Conservation (phyloP, 2,888 invertebrate genomes). For the Proisotoma minuta region DNA sequence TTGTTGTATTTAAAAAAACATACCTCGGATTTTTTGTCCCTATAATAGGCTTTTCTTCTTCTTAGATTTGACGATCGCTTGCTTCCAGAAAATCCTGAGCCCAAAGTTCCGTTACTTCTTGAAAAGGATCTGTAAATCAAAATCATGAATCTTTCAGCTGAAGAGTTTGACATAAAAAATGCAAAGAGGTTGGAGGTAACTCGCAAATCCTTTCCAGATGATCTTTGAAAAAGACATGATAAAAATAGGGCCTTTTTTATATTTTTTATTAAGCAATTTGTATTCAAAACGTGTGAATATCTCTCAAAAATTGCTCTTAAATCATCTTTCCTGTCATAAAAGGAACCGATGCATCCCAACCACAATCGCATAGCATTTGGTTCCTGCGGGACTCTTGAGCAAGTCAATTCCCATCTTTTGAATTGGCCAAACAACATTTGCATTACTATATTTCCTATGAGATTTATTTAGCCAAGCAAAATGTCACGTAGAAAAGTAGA, state of each 20-base stretch:
- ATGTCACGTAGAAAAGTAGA: too few relatives aligned
- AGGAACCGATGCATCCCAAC: not conserved
- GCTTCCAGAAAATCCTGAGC: conserved; percentile 16
- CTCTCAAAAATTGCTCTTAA: not conserved
- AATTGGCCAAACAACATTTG: not conserved
- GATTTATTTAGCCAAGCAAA: not conserved
- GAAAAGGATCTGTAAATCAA: conserved; percentile 10
- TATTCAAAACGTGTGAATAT: not conserved
- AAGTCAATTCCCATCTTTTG: not conserved
- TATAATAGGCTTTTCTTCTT: conserved; percentile 45
- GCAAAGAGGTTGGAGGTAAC: not conserved
- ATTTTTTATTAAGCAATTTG: not conserved
- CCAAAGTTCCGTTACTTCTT: conserved; percentile 7
- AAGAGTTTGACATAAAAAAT: too few relatives aligned
- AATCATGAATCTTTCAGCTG: too few relatives aligned
- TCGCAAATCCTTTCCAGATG: not conserved
- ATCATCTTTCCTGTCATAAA: not conserved
- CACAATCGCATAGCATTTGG: too few relatives aligned
- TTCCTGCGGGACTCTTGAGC: too few relatives aligned
- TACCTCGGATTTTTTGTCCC: conserved; percentile 39
- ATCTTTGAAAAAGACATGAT: not conserved
- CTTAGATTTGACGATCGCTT: conserved; percentile 45
- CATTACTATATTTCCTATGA: not conserved
- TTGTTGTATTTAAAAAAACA: too few relatives aligned
- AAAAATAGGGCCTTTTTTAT: not conserved